Evolutionary conservation across 2,113 vertebrate genomes (phyloP).

Genomic region (Oophaga pumilio): DNA sequence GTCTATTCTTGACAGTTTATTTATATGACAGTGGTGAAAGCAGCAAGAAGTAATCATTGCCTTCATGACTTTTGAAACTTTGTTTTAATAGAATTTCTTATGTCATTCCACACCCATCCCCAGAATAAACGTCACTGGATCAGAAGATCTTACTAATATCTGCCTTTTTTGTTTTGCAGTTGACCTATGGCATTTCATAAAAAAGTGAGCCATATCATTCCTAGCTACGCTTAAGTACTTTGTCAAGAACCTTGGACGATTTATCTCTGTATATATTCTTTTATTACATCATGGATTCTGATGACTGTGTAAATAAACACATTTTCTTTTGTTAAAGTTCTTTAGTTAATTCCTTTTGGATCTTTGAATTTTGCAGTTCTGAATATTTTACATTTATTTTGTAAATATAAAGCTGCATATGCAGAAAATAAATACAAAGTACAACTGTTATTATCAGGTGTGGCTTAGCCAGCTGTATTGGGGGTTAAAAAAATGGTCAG

Average conservation of each 20-base stretch:
- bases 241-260: background rate
- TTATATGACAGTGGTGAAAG: too few relatives aligned
- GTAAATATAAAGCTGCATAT: too few relatives aligned
- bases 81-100: background rate
- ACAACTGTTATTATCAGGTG: too few relatives aligned
- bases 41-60: background rate
- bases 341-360: conserved; percentile 44
- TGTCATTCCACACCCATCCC: background rate
- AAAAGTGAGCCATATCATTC: conserved; percentile 55
- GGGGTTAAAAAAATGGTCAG: too few relatives aligned
- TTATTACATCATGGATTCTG: background rate
- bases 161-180: conserved; percentile 57
- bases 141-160: background rate
- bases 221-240: background rate
- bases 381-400: background rate
- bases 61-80: background rate
- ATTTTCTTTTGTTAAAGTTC: conserved; percentile 50
- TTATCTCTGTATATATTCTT: conserved; percentile 34
- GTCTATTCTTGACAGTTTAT: too few relatives aligned
- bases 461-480: too few relatives aligned
- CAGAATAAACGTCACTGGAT: background rate
- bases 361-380: background rate
- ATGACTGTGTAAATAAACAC: conserved; percentile 68
- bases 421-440: too few relatives aligned
- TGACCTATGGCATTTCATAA: conserved; percentile 69